phyloP scores from a whole-genome alignment of 2,113 vertebrate genomes.

The Mesoclemmys tuberculata region DNA sequence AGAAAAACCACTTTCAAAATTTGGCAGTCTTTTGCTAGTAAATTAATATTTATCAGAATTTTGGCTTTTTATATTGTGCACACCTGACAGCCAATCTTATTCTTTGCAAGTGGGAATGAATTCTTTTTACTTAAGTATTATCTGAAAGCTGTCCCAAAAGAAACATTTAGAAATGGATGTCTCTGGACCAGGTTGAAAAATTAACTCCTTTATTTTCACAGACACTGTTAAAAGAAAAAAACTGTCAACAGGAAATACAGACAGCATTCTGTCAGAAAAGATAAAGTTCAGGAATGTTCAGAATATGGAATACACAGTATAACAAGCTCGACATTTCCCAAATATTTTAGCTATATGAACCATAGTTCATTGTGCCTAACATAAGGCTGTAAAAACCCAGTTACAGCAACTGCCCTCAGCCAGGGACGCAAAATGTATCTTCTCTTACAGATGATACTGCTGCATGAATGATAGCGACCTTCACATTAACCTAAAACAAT shows the following conservation, averaged over 20 bases:
- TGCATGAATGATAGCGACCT: constrained; percentile 51
- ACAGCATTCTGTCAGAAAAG: background rate
- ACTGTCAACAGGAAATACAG: background rate
- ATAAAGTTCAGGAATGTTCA: constrained; percentile 8
- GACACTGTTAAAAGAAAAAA: background rate
- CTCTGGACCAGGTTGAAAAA: constrained; percentile 33
- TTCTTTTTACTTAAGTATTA: background rate
- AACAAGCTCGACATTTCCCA: background rate
- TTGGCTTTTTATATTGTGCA: background rate
- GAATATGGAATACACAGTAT: background rate
- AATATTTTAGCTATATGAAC: background rate
- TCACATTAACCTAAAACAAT: constrained; percentile 38
- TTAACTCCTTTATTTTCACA: background rate
- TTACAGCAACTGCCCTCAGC: constrained; percentile 63
- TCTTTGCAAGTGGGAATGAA: background rate
- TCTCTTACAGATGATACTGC: constrained; percentile 9
- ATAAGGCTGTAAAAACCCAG: constrained; percentile 42
- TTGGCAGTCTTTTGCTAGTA: background rate
- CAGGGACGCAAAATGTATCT: constrained; percentile 59
- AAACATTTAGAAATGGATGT: constrained; percentile 26
- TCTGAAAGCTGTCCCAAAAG: background rate
- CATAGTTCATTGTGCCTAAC: constrained; percentile 34
- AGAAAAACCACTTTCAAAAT: background rate
- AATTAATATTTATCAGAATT: background rate
- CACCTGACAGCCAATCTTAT: background rate